Evolutionary conservation across 2,113 vertebrate genomes (phyloP), one percentile per base, ranked within the genome.

Genomic region (Scomber scombrus): DNA sequence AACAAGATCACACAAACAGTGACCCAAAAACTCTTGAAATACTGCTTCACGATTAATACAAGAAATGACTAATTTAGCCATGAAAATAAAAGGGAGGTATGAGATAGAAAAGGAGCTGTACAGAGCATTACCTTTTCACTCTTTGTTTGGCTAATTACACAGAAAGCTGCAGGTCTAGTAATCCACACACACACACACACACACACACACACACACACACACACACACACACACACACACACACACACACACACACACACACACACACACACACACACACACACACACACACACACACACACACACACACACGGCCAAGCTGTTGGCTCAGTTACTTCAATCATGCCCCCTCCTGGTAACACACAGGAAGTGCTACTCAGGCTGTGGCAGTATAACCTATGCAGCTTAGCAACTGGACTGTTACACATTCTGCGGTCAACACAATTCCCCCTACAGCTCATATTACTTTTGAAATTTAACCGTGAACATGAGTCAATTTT

Each of bases 271-370:
- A 34, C 31, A 34, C 31, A 34, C 31, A 34, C 31, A 71, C 16
- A 34, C 31, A 46, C 34, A 11, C 21, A 67, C 16, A 12, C 40
- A 55, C 71, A 65, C 43, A 47, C 45, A 71, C 65, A 71, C 8
- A 62, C 11, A 3, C 46, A 11, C 56, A 61, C 47, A 29, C 21
- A 0, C 31, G 45, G 61, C 19, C 31, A 8, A 75, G 54, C 77
- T 12, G 14, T 19, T 19, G 18, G 9, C 31, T 71, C 13, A 40
- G 29, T 62, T 65, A 81, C 50, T 80, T 86, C 54, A 75, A 68
- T 71, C 43, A 78, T 66, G 66, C 76, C 69, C 76, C 68, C 87
- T 61, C 11, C 67, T 90, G 81, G 87, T 71, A 31, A 71, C 68
- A 81, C 21, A 21, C 19, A 67, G 72, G 43, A 9, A 79, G 66